Conservation (phyloP, 2,888 invertebrate genomes). For the Zelleria hepariella region DNA sequence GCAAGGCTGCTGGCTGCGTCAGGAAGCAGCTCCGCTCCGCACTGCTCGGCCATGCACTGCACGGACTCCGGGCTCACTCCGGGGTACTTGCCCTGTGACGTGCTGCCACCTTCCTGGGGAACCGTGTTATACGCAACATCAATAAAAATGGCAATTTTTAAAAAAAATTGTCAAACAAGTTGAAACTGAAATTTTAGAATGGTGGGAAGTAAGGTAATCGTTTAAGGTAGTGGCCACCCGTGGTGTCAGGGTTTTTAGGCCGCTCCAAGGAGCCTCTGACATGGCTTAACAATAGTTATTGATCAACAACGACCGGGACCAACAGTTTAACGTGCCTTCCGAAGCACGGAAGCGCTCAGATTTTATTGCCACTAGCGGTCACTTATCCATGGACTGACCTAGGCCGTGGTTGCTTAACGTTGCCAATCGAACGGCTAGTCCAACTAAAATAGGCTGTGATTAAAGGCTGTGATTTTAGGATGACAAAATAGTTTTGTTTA, state of each 20-base stretch:
- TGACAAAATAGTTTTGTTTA: conserved; percentile 18
- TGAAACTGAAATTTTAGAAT: background rate
- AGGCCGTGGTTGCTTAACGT: background rate
- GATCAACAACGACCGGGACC: too few relatives aligned
- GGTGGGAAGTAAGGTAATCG: background rate
- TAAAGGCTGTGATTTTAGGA: background rate
- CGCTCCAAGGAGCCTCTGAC: too few relatives aligned
- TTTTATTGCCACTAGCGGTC: too few relatives aligned
- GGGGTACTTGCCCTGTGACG: conserved; percentile 60
- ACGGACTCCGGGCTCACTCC: conserved; percentile 60
- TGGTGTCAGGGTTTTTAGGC: too few relatives aligned
- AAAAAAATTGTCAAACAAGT: too few relatives aligned
- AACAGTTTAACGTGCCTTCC: background rate
- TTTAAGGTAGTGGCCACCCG: background rate
- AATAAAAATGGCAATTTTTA: too few relatives aligned
- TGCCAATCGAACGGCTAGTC: background rate
- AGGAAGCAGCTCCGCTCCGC: conserved; percentile 44
- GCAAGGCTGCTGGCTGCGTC: conserved; percentile 61
- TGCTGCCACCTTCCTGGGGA: conserved; percentile 43
- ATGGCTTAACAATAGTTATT: too few relatives aligned
- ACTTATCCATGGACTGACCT: too few relatives aligned
- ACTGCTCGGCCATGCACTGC: conserved; percentile 59
- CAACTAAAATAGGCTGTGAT: background rate
- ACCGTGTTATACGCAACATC: too few relatives aligned
- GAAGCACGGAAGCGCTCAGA: background rate